Base-by-base conservation (phyloP, 2,113 vertebrate genomes). In the Pycnonotus jocosus region DNA sequence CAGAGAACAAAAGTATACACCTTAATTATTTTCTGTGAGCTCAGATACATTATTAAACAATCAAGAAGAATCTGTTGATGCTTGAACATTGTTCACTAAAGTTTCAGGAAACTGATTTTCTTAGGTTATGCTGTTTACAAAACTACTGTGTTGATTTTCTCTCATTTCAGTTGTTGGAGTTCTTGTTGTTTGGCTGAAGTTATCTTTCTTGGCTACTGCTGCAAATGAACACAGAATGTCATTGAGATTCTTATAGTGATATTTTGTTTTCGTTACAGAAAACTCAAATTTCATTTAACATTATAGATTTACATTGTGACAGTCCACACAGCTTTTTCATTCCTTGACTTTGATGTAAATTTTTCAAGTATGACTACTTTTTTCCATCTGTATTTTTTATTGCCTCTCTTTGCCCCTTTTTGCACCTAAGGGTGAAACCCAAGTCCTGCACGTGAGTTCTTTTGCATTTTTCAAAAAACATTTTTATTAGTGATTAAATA, bases 131-230 rank as follows among this genome's bases (percentile, higher is more conserved):
- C 4, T 79, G 31, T 31, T 66, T 30, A 40, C 7, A 60, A 47
- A 86, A 58, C 10, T 77, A 47, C 1, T 40, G 76, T 5, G 10
- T 44, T 51, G 8, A 51, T 88, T 58, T 61, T 77, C 30, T 78
- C 5, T 18, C 7, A 28, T 65, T 79, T 40, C 28, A 1, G 2
- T 2, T 20, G 11, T 21, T 21, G 4, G 2, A 17, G 0, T 1
- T 28, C 64, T 35, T 76, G 21, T 31, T 24, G 7, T 21, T 68
- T 38, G 5, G 8, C 38, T 68, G 42, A 30, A 20, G 11, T 13
- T 15, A 6, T 3, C 10, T 33, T 57, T 65, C 48, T 77, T 20
- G 65, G 3, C 21, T 51, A 18, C 4, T 57, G 13, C 19, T 56
- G 19, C 7, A 70, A 56, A 66, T 35, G 5, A 69, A 47, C 22